A percentile compares a stretch with the other conserved stretches of the same genome.
Conservation (phyloP, 2,797 vertebrate genomes). For the Poliocrania exsul region DNA sequence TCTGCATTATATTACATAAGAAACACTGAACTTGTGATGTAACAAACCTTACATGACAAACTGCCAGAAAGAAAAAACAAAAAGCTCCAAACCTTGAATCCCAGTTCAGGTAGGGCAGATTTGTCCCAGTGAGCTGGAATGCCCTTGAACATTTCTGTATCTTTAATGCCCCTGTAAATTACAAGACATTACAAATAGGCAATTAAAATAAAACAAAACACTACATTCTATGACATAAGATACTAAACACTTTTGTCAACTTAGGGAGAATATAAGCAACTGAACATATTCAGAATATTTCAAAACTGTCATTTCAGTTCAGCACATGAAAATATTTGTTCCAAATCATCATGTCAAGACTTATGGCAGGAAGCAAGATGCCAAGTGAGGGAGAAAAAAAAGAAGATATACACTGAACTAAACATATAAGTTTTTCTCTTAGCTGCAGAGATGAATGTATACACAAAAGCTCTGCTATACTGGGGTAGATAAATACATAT, state of each 20-base stretch:
- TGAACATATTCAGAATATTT: not conserved
- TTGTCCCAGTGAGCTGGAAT: constrained; percentile 89
- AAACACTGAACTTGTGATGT: not conserved
- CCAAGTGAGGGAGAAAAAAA: not conserved
- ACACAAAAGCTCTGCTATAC: not conserved
- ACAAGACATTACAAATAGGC: not conserved
- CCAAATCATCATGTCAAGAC: not conserved
- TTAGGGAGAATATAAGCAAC: not conserved
- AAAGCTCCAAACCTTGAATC: constrained; percentile 82
- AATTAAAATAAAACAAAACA: not conserved
- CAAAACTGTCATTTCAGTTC: not conserved
- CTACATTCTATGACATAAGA: not conserved
- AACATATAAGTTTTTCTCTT: not conserved
- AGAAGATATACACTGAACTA: not conserved
- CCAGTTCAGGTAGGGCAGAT: constrained; percentile 78
- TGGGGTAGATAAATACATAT: not conserved
- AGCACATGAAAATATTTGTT: not conserved
- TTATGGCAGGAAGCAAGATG: not conserved
- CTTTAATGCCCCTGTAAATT: constrained; percentile 51
- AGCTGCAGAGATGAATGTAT: not conserved
- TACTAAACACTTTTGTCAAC: not conserved
- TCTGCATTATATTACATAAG: not conserved
- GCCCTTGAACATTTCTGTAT: constrained; percentile 28
- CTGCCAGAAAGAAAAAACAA: not conserved
- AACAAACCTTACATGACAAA: not conserved